Conservation (phyloP, 2,113 vertebrate species). For the Lophura nycthemera region DNA sequence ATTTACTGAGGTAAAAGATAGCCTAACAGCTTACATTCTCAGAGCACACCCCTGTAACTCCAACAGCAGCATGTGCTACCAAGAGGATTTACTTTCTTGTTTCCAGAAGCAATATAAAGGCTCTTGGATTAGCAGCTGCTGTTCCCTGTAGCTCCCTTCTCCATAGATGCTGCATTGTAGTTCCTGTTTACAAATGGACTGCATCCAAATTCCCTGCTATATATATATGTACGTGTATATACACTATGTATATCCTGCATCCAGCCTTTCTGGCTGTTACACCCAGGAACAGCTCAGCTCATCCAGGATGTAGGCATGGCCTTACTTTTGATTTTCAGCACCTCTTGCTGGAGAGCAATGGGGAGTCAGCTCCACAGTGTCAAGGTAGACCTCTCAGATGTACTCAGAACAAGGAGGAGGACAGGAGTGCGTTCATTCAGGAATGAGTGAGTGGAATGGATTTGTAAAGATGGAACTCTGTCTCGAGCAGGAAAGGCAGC, state of each 20-base stretch:
- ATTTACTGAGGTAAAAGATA: not conserved
- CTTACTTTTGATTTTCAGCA: not conserved
- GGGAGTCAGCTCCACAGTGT: not conserved
- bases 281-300: not conserved
- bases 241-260: accelerated
- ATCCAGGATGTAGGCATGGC: not conserved
- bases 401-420: not conserved
- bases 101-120: not conserved
- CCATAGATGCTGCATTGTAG: not conserved
- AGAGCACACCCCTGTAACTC: not conserved
- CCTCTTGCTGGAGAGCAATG: not conserved
- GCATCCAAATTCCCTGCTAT: not conserved
- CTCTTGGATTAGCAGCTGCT: not conserved
- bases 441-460: not conserved
- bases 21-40: not conserved
- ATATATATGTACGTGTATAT: too few species aligned
- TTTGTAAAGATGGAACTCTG: not conserved
- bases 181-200: not conserved
- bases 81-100: not conserved
- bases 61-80: accelerated
- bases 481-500: not conserved
- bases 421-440: not conserved
- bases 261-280: accelerated
- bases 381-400: not conserved
- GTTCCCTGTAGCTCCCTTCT: not conserved